Percentiles rank a stretch among this genome's conserved stretches.
Evolutionary conservation across 1,140 invertebrate species (phyloP).

Genomic region (Sarcophaga bullata): DNA sequence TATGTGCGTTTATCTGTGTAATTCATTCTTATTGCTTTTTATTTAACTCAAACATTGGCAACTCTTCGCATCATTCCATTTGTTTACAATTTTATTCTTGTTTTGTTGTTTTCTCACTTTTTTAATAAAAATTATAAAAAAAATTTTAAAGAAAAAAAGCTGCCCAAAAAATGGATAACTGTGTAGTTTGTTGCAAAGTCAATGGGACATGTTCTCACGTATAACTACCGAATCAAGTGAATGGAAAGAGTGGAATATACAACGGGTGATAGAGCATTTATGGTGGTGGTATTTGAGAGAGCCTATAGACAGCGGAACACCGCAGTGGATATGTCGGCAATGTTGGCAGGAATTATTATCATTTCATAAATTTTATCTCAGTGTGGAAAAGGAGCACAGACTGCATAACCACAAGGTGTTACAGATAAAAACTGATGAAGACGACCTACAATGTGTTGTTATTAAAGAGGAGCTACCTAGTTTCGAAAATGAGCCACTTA

Average conservation of each 20-base stretch:
- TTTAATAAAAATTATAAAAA: background rate
- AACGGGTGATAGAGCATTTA: background rate
- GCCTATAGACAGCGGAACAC: background rate
- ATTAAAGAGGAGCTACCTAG: background rate
- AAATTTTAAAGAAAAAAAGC: background rate
- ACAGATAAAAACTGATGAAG: background rate
- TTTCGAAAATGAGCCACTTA: background rate
- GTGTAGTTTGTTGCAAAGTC: background rate
- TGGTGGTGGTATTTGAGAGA: background rate
- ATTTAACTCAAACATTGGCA: background rate
- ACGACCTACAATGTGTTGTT: background rate
- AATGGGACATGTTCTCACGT: background rate
- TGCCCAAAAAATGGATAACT: background rate
- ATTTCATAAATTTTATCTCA: background rate
- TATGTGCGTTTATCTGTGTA: too few relatives aligned
- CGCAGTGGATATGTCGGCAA: background rate
- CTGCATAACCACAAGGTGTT: background rate
- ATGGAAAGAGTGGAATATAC: constrained; percentile 9
- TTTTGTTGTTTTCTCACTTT: background rate
- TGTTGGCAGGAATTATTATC: constrained; percentile 1
- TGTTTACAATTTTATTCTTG: background rate
- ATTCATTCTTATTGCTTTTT: too few relatives aligned
- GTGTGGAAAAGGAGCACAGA: background rate
- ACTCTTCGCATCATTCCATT: background rate
- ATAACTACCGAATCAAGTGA: background rate